phyloP scores from a whole-genome alignment of 2,797 vertebrate genomes.

The Tarsius wallacei region DNA sequence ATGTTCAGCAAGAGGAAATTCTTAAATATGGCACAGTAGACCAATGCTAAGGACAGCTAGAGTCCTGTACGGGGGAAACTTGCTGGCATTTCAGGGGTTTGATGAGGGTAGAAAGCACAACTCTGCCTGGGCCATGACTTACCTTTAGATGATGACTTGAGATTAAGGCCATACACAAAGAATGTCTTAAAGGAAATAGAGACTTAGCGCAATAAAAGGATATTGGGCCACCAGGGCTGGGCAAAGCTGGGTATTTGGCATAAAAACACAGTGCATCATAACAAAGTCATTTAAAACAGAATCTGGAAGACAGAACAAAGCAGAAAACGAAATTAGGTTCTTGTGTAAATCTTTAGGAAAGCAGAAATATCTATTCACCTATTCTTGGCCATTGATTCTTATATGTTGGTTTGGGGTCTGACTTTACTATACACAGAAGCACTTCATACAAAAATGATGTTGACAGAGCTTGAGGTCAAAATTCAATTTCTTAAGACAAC shows the following conservation, averaged over 20 bases:
- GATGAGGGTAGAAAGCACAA: background rate
- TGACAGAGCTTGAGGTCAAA: constrained; percentile 43
- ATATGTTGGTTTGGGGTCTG: background rate
- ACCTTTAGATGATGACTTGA: constrained; percentile 38
- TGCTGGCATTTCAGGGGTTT: background rate
- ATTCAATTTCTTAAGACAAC: background rate
- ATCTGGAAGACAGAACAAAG: constrained; percentile 92
- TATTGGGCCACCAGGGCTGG: constrained; percentile 97
- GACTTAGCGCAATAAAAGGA: constrained; percentile 93
- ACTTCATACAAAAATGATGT: background rate
- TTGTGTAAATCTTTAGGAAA: constrained; percentile 38
- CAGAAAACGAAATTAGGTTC: constrained; percentile 71
- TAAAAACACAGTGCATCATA: constrained; percentile 98
- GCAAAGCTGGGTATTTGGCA: constrained; percentile 97
- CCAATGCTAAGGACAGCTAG: background rate
- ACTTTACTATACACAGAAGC: background rate
- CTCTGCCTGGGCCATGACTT: background rate
- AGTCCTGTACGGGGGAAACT: background rate
- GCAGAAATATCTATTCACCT: constrained; percentile 48
- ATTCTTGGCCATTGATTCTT: constrained; percentile 12
- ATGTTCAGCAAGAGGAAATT: background rate
- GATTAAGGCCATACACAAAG: fast-evolving
- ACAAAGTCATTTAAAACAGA: constrained; percentile 97
- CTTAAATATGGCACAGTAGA: background rate
- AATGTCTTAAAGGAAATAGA: background rate